Conservation (phyloP, 2,888 invertebrate genomes). For the Mythimna impura region DNA sequence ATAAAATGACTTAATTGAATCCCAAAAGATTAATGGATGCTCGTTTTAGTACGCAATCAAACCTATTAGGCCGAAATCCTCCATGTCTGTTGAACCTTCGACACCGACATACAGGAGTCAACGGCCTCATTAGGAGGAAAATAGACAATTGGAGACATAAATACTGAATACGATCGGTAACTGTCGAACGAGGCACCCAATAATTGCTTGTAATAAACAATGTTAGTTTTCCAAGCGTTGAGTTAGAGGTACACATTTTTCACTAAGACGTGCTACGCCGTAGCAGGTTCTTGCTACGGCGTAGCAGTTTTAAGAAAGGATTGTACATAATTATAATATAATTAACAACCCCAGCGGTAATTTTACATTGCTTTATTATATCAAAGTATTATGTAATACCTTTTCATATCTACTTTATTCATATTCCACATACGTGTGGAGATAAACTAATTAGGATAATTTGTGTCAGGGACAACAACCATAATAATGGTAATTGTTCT, state of each 20-base stretch:
- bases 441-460: constrained; percentile 1
- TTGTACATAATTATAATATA: neutral
- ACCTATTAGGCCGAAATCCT: constrained; percentile 25
- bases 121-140: constrained; percentile 46
- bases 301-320: constrained; percentile 29
- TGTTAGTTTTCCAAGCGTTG: constrained; percentile 9
- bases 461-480: constrained; percentile 17
- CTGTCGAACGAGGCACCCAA: constrained; percentile 22
- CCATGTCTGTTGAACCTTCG: constrained; percentile 5
- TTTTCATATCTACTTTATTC: neutral
- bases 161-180: constrained; percentile 29
- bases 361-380: too few species aligned
- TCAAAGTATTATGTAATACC: neutral
- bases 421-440: constrained; percentile 2
- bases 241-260: constrained; percentile 10
- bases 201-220: constrained; percentile 28
- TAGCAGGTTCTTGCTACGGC: constrained; percentile 34
- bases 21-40: constrained; percentile 28
- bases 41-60: constrained; percentile 47
- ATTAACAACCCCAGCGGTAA: too few species aligned
- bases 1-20: constrained; percentile 13
- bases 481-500: constrained; percentile 2
- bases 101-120: constrained; percentile 47
- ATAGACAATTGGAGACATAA: constrained; percentile 40
- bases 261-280: constrained; percentile 15